These are phyloP conservation scores for Leucosticte australis DNA, from an alignment of 2,113 vertebrate genomes.

Conservation along the genomic window DNA sequence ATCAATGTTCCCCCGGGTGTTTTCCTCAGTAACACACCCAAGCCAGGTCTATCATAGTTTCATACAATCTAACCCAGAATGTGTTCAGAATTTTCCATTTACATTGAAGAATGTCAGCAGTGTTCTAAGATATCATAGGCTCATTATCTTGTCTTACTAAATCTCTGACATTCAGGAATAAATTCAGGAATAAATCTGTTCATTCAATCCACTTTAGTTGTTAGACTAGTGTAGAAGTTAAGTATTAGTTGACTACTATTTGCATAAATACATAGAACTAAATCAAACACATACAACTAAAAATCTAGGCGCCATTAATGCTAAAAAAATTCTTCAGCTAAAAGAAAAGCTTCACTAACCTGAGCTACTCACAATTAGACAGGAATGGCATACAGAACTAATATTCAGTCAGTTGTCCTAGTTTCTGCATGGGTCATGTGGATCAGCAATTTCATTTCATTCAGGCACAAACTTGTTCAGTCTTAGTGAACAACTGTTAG, in stretches of 20 bases:
- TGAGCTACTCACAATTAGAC: background rate
- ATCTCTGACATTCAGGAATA: background rate
- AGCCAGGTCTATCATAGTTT: background rate
- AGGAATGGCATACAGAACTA: background rate
- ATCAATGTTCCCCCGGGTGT: background rate
- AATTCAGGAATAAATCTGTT: background rate
- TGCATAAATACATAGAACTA: background rate
- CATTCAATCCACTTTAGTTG: background rate
- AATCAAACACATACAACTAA: background rate
- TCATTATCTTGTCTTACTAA: background rate
- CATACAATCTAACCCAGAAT: background rate
- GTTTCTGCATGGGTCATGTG: background rate
- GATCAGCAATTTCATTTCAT: background rate
- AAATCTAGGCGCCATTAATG: background rate
- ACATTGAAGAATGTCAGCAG: background rate
- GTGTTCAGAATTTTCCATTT: background rate
- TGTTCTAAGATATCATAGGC: background rate
- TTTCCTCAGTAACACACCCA: background rate
- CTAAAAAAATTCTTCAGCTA: background rate
- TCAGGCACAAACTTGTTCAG: background rate
- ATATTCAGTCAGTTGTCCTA: background rate
- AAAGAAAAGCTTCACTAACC: background rate
- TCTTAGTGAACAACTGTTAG: background rate
- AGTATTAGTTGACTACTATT: background rate
- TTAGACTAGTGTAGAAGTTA: background rate